phyloP scores from a whole-genome alignment of 92 coral and sea anemone genomes.

The Parazoanthus atlanticus region DNA sequence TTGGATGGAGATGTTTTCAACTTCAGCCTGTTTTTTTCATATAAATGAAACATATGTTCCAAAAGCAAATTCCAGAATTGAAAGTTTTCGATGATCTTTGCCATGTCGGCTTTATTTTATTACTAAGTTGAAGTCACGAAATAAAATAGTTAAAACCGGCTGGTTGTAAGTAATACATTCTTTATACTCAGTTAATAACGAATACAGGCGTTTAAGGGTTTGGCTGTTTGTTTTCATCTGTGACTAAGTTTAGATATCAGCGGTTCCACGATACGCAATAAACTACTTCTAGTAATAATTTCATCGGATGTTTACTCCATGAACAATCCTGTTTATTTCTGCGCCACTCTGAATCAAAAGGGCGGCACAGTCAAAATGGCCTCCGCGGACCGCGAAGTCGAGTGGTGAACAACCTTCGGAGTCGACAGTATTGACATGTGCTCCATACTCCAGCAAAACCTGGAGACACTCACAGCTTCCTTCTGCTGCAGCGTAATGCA shows the following conservation, averaged over 20 bases:
- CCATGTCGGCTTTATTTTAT: background rate
- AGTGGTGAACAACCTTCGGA: conserved; percentile 88
- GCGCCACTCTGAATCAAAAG: conserved; percentile 92
- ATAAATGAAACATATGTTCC: background rate
- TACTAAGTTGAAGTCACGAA: background rate
- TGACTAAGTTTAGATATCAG: background rate
- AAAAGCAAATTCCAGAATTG: background rate
- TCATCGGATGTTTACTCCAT: conserved; percentile 56
- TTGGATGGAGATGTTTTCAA: too few relatives aligned
- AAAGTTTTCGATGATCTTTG: background rate
- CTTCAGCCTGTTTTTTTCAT: background rate
- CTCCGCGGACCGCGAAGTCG: conserved; percentile 97
- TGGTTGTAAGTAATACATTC: too few relatives aligned
- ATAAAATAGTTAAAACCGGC: background rate
- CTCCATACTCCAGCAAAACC: conserved; percentile 73
- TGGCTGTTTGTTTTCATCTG: background rate
- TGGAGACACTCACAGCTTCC: conserved; percentile 83
- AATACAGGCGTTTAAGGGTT: background rate
- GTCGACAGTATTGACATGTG: conserved; percentile 69
- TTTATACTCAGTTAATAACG: too few relatives aligned
- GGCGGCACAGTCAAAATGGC: conserved; percentile 95
- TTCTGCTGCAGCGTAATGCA: conserved; percentile 93
- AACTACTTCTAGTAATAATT: background rate
- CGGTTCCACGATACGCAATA: background rate
- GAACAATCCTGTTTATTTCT: conserved; percentile 84